Evolutionary conservation across 2,797 vertebrate genomes (phyloP), one percentile per base, ranked within the genome.

Genomic region (Epinephelus malabaricus): DNA sequence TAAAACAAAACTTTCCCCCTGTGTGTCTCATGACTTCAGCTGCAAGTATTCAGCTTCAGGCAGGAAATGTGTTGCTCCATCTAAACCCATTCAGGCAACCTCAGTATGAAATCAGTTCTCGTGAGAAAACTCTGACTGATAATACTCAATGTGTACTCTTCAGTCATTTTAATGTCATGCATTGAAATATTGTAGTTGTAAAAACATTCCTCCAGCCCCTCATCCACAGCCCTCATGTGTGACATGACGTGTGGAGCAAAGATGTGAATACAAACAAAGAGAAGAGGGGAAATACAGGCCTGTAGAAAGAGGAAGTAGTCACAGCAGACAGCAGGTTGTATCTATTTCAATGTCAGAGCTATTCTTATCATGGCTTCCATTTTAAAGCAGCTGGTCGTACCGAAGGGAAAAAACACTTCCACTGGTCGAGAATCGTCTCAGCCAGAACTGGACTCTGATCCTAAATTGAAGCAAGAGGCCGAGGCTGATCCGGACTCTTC

Each of bases 241-340:
- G 61, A 70, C 14, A 43, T 40, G 34, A 34, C 34, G 34, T 34
- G 34, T 8, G 69, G 9, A 54, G 27, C 67, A 25, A 4, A 78
- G 86, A 84, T 91, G 55, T 89, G 59, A 90, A 69, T 49, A 78
- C 60, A 91, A 90, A 93, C 88, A 91, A 58, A 83, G 62, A 78
- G 30, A 82, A 47, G 59, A 43, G 58, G 63, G 64, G 61, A 73
- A 54, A 78, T 77, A 45, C 45, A 25, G 79, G 73, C 66, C 18
- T 51, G 45, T 25, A 60, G 30, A 89, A 91, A 92, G 88, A 92
- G 93, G 93, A 95, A 94, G 90, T 87, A 79, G 79, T 76, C 60
- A 40, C 55, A 82, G 10, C 11, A 13, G 68, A 81, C 23, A 60
- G 50, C 3, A 47, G 5, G 43, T 72, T 58, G 23, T 67, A 55